These are phyloP conservation scores for Heliangelus exortis DNA, from an alignment of 2,797 vertebrate species.

Conservation along the genomic window DNA sequence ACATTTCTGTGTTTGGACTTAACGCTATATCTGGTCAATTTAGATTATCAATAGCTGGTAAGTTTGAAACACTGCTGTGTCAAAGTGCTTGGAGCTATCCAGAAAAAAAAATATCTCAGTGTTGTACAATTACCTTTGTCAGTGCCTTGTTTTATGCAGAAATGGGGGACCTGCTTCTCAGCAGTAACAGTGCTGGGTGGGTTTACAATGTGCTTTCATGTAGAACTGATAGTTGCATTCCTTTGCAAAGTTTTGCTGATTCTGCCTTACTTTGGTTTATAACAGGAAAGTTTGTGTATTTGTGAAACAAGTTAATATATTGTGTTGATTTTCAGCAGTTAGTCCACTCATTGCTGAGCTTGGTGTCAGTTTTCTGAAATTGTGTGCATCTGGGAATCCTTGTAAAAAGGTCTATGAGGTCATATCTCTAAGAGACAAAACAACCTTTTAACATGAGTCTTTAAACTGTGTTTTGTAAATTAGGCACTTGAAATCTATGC, in stretches of 20 bases:
- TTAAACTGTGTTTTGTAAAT: neutral
- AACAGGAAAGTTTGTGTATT: neutral
- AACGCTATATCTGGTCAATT: no score
- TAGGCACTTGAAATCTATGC: neutral
- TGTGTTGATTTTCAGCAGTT: neutral
- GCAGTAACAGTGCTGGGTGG: neutral
- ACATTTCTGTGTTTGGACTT: neutral
- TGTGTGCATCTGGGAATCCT: fast-evolving
- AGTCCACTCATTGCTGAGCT: neutral
- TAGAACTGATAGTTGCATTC: neutral
- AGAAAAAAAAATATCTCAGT: neutral
- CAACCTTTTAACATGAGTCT: neutral
- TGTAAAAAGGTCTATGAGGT: neutral
- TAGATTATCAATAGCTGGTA: neutral
- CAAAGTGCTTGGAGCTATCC: neutral
- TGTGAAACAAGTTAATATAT: neutral
- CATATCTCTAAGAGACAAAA: neutral
- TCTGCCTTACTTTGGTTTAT: neutral
- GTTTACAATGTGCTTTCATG: neutral
- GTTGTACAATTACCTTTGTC: neutral
- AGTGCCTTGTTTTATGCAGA: neutral
- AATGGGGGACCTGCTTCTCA: neutral
- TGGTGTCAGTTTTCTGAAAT: neutral
- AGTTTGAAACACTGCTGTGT: neutral
- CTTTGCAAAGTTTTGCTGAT: neutral